These are phyloP conservation scores for Vanessa tameamea DNA, from an alignment of 1,140 invertebrate species.

Conservation along the genomic window DNA sequence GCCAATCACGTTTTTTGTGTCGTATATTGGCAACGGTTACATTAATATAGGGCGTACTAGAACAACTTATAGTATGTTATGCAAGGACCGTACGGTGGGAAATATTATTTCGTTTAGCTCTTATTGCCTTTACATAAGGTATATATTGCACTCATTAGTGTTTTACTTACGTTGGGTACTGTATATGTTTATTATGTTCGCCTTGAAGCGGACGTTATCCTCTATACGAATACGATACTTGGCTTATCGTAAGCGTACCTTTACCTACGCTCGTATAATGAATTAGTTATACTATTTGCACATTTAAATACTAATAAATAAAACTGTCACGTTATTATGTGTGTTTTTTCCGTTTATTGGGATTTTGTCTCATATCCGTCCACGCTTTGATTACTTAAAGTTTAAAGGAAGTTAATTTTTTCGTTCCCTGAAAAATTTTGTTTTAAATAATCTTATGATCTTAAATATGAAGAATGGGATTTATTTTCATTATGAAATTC, in stretches of 20 bases:
- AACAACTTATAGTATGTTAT: conserved; percentile 46
- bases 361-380: too few relatives aligned
- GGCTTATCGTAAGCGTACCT: conserved; percentile 52
- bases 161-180: conserved; percentile 25
- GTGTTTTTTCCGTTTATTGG: neutral
- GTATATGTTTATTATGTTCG: conserved; percentile 50
- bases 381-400: too few relatives aligned
- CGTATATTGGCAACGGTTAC: conserved; percentile 19
- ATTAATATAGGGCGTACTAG: conserved; percentile 31
- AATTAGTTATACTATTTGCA: conserved; percentile 3
- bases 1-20: conserved; percentile 25
- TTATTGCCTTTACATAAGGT: conserved; percentile 21
- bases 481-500: too few relatives aligned
- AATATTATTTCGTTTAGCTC: conserved; percentile 18
- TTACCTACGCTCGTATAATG: conserved; percentile 44
- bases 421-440: too few relatives aligned
- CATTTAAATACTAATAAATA: neutral
- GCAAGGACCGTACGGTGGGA: conserved; percentile 49
- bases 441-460: too few relatives aligned
- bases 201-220: conserved; percentile 71
- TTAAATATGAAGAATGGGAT: too few relatives aligned
- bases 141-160: conserved; percentile 8
- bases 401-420: too few relatives aligned
- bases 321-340: neutral
- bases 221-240: conserved; percentile 50